Conservation (phyloP, 1,140 invertebrate genomes). For the Hylaeus volcanicus region DNA sequence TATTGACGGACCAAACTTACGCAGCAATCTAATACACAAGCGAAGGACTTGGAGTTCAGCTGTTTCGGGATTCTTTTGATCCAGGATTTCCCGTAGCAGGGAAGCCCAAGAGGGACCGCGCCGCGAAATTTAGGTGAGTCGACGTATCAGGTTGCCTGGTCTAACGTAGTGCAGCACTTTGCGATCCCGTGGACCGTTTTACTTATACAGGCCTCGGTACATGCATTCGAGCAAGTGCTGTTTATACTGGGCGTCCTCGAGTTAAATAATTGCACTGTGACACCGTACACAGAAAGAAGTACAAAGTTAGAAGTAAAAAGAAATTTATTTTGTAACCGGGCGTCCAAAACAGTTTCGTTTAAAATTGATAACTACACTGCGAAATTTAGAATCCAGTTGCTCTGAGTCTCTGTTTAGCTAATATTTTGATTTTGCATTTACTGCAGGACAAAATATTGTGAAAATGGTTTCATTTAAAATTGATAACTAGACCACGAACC, state of each 20-base stretch:
- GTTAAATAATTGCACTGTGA: too few relatives aligned
- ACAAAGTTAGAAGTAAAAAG: too few relatives aligned
- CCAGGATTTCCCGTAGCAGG: not conserved
- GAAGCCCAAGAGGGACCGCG: not conserved
- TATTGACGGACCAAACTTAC: not conserved
- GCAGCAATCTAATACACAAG: not conserved
- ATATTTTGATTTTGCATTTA: too few relatives aligned
- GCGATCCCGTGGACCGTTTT: conserved; percentile 8
- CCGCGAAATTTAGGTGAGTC: conserved; percentile 38
- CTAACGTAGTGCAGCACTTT: conserved; percentile 47
- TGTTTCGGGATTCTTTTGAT: not conserved
- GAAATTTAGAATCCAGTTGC: too few relatives aligned
- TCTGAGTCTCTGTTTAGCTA: too few relatives aligned
- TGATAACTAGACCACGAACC: too few relatives aligned
- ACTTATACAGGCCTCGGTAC: conserved; percentile 26
- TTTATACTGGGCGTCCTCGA: not conserved
- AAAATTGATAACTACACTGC: too few relatives aligned
- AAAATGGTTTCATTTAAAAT: too few relatives aligned
- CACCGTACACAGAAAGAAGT: too few relatives aligned
- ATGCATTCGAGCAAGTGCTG: not conserved
- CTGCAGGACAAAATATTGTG: too few relatives aligned
- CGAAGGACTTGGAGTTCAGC: not conserved
- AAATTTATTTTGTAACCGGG: too few relatives aligned
- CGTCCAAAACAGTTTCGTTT: too few relatives aligned
- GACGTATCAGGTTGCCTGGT: not conserved